phyloP scores from a whole-genome alignment of 1,140 invertebrate species.

The Oedothorax gibbosus region DNA sequence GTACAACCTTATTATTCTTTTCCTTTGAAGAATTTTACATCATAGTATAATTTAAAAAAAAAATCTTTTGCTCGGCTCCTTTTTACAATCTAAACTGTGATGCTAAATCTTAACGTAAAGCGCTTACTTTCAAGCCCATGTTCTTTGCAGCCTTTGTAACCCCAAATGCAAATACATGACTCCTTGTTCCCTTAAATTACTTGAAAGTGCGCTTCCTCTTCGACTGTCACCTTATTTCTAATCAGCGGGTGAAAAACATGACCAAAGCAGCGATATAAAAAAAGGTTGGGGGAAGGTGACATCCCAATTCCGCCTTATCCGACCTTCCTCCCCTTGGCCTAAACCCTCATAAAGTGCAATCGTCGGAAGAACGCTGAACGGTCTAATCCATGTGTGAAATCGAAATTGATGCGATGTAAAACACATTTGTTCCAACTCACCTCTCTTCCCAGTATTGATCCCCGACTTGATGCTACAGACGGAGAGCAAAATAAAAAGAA shows the following conservation, averaged over 20 bases:
- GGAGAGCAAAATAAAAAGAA: no score
- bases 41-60: no score
- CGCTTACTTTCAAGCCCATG: no score
- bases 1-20: no score
- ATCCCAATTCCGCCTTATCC: slow-evolving; percentile 11
- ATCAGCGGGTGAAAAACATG: not conserved
- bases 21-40: no score
- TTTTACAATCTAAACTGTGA: no score
- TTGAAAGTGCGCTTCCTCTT: not conserved
- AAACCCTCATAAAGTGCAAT: slow-evolving; percentile 50
- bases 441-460: slow-evolving; percentile 19
- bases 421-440: slow-evolving; percentile 59
- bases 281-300: not conserved
- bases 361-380: slow-evolving; percentile 41
- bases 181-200: no score
- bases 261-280: not conserved
- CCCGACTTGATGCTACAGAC: not conserved
- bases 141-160: no score
- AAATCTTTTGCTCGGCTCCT: no score
- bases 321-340: not conserved
- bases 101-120: no score
- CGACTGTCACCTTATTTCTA: not conserved
- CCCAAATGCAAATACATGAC: no score
- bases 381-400: slow-evolving; percentile 59
- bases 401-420: slow-evolving; percentile 60